Percentiles rank a stretch among this genome's conserved stretches.
phyloP scores from a whole-genome alignment of 2,113 vertebrate genomes.

The Leptobrachium leishanense region DNA sequence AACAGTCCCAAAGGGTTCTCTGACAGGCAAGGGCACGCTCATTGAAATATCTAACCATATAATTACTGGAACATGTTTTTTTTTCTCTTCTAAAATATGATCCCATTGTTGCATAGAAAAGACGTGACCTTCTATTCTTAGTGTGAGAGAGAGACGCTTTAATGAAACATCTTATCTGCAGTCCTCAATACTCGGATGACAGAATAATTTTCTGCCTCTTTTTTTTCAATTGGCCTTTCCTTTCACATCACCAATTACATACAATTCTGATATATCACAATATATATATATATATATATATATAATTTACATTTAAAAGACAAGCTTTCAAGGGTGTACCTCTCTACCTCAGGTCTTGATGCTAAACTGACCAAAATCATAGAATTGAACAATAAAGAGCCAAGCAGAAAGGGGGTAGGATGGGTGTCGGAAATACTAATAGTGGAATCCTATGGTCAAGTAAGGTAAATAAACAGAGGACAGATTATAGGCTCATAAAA shows the following conservation, averaged over 20 bases:
- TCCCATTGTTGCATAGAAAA: slow-evolving; percentile 32
- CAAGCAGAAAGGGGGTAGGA: no score
- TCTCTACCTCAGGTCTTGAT: no score
- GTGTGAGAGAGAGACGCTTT: slow-evolving; percentile 20
- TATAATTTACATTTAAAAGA: no score
- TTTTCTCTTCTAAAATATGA: slow-evolving; percentile 31
- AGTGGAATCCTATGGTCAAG: no score
- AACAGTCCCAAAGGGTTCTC: slow-evolving; percentile 18
- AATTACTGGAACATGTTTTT: slow-evolving; percentile 36
- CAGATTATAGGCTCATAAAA: no score
- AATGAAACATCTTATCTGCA: slow-evolving; percentile 40
- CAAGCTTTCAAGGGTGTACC: no score
- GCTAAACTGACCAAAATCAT: no score
- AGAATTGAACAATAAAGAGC: no score
- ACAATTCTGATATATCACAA: not conserved
- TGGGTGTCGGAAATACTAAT: no score
- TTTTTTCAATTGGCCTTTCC: slow-evolving; percentile 28
- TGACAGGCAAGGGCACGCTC: slow-evolving; percentile 29
- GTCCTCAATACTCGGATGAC: slow-evolving; percentile 32
- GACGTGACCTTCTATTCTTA: slow-evolving; percentile 23
- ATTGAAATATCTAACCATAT: slow-evolving; percentile 24
- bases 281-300: no score
- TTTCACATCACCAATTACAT: slow-evolving; percentile 34
- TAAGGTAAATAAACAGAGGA: no score
- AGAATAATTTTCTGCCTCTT: slow-evolving; percentile 19